Base-by-base conservation (phyloP, 2,797 vertebrate species). In the Vultur gryphus region DNA sequence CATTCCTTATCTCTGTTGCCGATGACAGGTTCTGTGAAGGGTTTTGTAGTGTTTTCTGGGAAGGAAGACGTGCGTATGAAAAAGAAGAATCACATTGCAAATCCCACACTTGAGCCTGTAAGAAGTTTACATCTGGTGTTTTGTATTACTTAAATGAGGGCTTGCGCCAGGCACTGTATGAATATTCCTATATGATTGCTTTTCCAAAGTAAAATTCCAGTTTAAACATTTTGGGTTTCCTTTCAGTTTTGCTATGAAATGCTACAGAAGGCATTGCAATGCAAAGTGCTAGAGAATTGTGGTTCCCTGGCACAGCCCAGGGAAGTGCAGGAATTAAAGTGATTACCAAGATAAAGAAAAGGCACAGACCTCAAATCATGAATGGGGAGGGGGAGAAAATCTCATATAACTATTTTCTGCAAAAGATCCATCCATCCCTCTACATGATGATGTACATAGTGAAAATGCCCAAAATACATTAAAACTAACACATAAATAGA, bases 1-100 rank as follows among this genome's bases (percentile, higher is more conserved):
- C 62, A 43, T 76, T 93, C 79, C 94, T 97, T 88, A 96, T 95
- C 92, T 96, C 90, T 82, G 81, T 69, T 76, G 77, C 35, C 0
- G 18, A 18, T 59, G 73, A 93, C 66, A 46, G 80, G 91, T 84
- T 90, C 73, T 67, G 90, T 51, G 61, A 37, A 94, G 51, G 37
- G 44, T 29, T 86, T 89, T 88, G 39, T 87, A 61, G 39, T 2
- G 2, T 87, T 93, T 89, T 91, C 80, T 90, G 73, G 62, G 73
- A 93, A 87, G 66, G 59, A 91, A 66, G 55, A 54, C 0, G 1
- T 12, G n/a, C 0, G 0, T 33, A 20, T 17, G 39, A 59, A 84
- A 93, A 82, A 59, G 80, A 84, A 76, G 48, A 67, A 59, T 29
- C 5, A 2, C 6, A 5, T 2, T 89, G 61, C 43, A 92, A 84